Evolutionary conservation across 1,140 invertebrate genomes (phyloP).

Genomic region (Formica selysi): DNA sequence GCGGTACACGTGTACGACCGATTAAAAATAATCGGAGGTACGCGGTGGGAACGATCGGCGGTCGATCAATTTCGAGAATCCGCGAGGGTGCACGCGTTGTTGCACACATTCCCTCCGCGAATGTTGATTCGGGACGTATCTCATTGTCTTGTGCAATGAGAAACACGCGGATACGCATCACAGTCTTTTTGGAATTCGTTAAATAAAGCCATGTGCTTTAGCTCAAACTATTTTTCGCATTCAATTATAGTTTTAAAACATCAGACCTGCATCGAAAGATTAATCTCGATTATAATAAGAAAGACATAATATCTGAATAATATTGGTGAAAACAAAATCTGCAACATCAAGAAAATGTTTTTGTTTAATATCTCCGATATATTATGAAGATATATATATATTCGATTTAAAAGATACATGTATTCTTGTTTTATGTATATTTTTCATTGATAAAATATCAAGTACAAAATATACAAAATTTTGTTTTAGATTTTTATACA

Average conservation of each 20-base stretch:
- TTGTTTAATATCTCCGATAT: not conserved
- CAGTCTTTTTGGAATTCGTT: conserved; percentile 11
- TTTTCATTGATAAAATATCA: not conserved
- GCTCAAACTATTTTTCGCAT: not conserved
- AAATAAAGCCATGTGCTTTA: not conserved
- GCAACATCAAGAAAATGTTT: not conserved
- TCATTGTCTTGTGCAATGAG: conserved; percentile 34
- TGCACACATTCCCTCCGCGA: conserved; percentile 34
- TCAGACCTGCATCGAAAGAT: not conserved
- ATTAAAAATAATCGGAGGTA: conserved; percentile 73
- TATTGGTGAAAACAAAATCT: not conserved
- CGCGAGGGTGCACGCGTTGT: conserved; percentile 24
- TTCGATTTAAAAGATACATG: not conserved
- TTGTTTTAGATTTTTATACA: not conserved
- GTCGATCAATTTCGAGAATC: conserved; percentile 65
- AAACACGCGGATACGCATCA: no score
- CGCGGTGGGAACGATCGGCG: conserved; percentile 56
- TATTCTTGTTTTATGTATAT: no score
- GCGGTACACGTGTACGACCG: conserved; percentile 58
- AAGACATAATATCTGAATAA: not conserved
- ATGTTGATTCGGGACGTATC: conserved; percentile 4
- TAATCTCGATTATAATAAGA: not conserved
- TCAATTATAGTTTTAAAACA: not conserved
- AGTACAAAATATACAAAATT: not conserved
- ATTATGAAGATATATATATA: no score